Evolutionary conservation across 30 jellyfish, hydroid and myxozoan species (phyloP).

Genomic region (Pseudorhiza aurosa): DNA sequence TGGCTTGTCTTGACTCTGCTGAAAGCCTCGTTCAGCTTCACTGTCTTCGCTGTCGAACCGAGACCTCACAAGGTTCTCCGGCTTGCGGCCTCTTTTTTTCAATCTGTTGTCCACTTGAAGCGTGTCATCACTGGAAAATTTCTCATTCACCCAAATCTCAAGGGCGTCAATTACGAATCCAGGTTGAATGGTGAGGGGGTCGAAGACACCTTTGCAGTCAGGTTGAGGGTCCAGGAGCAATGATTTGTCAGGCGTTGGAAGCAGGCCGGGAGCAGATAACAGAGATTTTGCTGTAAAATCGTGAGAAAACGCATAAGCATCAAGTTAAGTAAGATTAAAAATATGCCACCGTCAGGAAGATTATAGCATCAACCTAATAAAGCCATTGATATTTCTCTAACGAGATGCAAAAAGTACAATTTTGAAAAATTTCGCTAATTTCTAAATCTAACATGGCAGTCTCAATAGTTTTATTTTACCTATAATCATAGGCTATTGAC

Average conservation of each 20-base stretch:
- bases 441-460: no score
- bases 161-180: constrained; percentile 58
- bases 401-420: no score
- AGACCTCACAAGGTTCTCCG: background rate
- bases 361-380: no score
- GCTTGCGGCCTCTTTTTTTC: constrained; percentile 36
- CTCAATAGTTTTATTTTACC: no score
- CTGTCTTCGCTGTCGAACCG: constrained; percentile 20
- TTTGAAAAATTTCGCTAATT: no score
- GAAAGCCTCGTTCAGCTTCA: background rate
- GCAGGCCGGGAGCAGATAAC: constrained; percentile 15
- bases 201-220: constrained; percentile 22
- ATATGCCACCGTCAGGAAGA: no score
- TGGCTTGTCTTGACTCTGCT: constrained; percentile 10
- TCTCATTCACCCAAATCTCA: constrained; percentile 53
- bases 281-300: background rate
- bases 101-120: constrained; percentile 5
- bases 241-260: constrained; percentile 60
- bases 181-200: constrained; percentile 30
- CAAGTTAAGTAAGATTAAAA: no score
- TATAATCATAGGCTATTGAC: no score
- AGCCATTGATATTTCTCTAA: no score
- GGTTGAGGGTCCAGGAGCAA: constrained; percentile 7
- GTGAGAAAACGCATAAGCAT: no score
- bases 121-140: constrained; percentile 15